phyloP scores from a whole-genome alignment of 2,797 vertebrate species.

The Poecile montanus region DNA sequence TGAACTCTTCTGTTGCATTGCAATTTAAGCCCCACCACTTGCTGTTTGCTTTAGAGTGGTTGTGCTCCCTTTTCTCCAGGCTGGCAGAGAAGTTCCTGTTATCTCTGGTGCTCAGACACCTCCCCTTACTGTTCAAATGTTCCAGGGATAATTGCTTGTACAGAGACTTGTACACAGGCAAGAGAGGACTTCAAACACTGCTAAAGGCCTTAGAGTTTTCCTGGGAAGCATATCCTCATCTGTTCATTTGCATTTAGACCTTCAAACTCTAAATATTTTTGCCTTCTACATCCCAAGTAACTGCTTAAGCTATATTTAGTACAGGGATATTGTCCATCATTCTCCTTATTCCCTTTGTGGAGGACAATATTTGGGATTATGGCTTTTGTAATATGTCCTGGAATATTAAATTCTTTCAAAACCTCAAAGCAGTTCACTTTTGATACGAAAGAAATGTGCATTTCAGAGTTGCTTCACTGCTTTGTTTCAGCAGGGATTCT shows the following conservation, averaged over 20 bases:
- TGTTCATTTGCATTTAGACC: not conserved
- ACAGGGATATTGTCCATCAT: not conserved
- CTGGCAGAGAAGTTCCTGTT: not conserved
- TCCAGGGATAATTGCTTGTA: not conserved
- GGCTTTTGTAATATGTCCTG: not conserved
- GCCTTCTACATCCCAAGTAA: not conserved
- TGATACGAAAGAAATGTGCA: not conserved
- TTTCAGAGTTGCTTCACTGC: not conserved
- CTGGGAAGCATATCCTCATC: not conserved
- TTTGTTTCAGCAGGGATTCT: not conserved
- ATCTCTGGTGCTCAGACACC: not conserved
- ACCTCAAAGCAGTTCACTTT: not conserved
- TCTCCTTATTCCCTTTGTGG: not conserved
- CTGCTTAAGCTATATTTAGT: not conserved
- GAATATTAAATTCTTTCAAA: not conserved
- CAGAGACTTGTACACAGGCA: not conserved
- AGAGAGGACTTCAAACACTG: not conserved
- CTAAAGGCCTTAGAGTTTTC: not conserved
- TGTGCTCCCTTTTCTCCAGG: not conserved
- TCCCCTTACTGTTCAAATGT: not conserved
- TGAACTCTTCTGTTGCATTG: not conserved
- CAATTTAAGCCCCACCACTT: not conserved
- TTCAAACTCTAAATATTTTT: not conserved
- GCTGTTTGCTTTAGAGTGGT: not conserved
- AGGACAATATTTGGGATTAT: not conserved